phyloP scores from a whole-genome alignment of 2,888 invertebrate species.

The Anarsia innoxiella region DNA sequence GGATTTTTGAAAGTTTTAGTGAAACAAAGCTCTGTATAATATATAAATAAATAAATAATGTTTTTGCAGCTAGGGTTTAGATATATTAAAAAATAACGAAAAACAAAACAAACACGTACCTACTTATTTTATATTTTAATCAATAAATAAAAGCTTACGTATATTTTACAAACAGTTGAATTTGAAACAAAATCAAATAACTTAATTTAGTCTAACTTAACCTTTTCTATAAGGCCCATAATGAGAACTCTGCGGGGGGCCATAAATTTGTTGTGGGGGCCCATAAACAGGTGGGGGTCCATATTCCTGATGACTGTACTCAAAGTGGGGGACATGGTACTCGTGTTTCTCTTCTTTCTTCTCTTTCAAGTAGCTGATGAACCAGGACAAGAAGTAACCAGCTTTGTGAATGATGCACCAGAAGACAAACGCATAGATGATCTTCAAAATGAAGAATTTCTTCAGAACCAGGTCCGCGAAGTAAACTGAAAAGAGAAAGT shows the following conservation, averaged over 20 bases:
- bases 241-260: constrained; percentile 19
- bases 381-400: constrained; percentile 64
- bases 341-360: constrained; percentile 43
- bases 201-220: too few species aligned
- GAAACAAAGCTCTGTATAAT: too few species aligned
- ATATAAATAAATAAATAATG: too few species aligned
- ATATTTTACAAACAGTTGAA: too few species aligned
- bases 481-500: constrained; percentile 46
- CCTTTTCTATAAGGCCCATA: constrained; percentile 15
- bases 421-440: constrained; percentile 60
- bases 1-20: too few species aligned
- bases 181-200: too few species aligned
- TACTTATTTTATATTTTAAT: too few species aligned
- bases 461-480: constrained; percentile 58
- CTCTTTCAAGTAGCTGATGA: constrained; percentile 55
- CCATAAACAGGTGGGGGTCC: constrained; percentile 19
- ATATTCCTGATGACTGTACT: constrained; percentile 24
- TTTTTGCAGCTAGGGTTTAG: too few species aligned
- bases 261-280: background rate
- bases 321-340: constrained; percentile 26
- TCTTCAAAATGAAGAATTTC: constrained; percentile 60
- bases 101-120: too few species aligned
- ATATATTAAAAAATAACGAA: too few species aligned
- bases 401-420: constrained; percentile 63
- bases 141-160: too few species aligned